phyloP scores from a whole-genome alignment of 2,888 invertebrate species.

The Drosophila greeni region DNA sequence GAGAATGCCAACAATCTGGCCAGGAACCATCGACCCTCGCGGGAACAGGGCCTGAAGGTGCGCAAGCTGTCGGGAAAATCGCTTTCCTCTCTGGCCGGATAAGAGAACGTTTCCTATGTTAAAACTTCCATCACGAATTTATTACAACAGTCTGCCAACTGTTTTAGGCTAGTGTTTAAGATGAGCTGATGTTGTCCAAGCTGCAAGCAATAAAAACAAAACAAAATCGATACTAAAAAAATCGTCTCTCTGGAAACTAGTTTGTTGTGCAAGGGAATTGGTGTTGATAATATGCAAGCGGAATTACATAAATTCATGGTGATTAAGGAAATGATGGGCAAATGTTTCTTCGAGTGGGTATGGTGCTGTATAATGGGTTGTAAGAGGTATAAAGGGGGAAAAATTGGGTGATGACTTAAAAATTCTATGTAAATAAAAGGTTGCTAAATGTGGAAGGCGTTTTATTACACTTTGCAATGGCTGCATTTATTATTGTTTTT shows the following conservation, averaged over 20 bases:
- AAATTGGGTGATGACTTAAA: neutral
- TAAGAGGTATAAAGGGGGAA: neutral
- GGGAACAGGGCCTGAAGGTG: slow-evolving; percentile 63
- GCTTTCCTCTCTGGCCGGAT: slow-evolving; percentile 70
- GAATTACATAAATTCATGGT: slow-evolving; percentile 18
- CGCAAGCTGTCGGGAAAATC: slow-evolving; percentile 73
- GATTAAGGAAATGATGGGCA: slow-evolving; percentile 25
- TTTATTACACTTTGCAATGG: neutral
- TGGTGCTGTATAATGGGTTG: neutral
- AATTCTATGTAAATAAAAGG: neutral
- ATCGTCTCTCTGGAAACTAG: slow-evolving; percentile 25
- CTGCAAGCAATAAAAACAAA: slow-evolving; percentile 15
- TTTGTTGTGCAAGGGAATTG: slow-evolving; percentile 34
- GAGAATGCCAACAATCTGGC: slow-evolving; percentile 54
- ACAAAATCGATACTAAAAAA: slow-evolving; percentile 7
- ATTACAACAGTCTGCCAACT: slow-evolving; percentile 27
- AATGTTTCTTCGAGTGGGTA: slow-evolving; percentile 7
- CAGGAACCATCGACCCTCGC: slow-evolving; percentile 54
- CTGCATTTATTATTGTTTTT: neutral
- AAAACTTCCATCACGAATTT: slow-evolving; percentile 20
- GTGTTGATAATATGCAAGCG: slow-evolving; percentile 23
- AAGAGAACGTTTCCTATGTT: neutral
- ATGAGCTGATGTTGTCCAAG: slow-evolving; percentile 18
- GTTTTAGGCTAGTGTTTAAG: slow-evolving; percentile 33
- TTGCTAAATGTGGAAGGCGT: neutral